Percentiles rank a stretch among this genome's conserved stretches.
Conservation (phyloP, 2,797 vertebrate species). For the Chloroceryle amazona region DNA sequence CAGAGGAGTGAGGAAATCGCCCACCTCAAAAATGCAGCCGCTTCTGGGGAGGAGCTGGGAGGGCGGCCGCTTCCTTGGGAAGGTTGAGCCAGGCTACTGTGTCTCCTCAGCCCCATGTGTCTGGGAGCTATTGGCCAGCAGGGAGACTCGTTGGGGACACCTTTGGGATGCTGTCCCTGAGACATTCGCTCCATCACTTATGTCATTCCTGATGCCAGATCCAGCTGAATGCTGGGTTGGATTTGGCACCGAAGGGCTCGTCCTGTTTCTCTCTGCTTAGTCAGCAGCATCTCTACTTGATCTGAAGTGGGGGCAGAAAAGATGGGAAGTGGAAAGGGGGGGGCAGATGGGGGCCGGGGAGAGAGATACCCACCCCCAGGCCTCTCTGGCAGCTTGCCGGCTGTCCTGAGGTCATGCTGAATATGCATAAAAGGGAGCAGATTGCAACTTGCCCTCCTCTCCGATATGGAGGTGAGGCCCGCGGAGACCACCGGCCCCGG, state of each 20-base stretch:
- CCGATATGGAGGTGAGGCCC: constrained; percentile 50
- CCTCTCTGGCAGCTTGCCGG: constrained; percentile 49
- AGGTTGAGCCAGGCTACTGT: not conserved
- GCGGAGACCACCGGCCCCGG: not conserved
- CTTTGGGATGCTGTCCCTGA: not conserved
- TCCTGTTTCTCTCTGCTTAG: not conserved
- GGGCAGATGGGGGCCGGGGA: not conserved
- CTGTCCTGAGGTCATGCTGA: constrained; percentile 24
- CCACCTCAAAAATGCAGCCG: constrained; percentile 63
- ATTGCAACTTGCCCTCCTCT: constrained; percentile 49
- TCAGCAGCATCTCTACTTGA: not conserved
- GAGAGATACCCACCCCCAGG: constrained; percentile 19
- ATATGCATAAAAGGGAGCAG: constrained; percentile 68
- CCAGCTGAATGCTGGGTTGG: not conserved
- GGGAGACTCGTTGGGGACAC: not conserved
- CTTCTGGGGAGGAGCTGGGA: constrained; percentile 32
- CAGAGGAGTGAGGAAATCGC: constrained; percentile 58
- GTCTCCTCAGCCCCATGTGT: accelerated
- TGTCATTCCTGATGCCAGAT: accelerated
- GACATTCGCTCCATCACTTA: not conserved
- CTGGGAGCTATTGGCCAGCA: not conserved
- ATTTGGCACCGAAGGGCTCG: accelerated
- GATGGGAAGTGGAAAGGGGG: not conserved
- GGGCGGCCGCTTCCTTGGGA: not conserved
- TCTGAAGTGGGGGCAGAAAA: not conserved